Base-by-base conservation (phyloP, 2,113 vertebrate species). In the Sarotherodon lohbergeri region DNA sequence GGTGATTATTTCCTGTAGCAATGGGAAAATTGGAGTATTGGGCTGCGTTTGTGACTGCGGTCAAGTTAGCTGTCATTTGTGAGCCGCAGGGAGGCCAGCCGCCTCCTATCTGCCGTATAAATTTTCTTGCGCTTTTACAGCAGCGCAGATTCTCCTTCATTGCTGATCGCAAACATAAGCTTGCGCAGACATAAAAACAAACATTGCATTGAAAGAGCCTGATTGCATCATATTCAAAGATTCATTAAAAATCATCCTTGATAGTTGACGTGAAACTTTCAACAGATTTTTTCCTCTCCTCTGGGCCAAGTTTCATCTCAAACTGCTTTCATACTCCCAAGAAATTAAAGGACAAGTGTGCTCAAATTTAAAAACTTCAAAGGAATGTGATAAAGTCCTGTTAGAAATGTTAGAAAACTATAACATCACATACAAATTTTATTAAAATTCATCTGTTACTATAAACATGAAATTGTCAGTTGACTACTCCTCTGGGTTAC, bases 171-270 rank as follows among this genome's bases (percentile, higher is more conserved):
- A 57, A 14, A 14, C 14, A 24, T 57, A 57, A 27, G 24, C 7
- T 57, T 57, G 24, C 0, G 2, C 12, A 57, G 12, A 57, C 24
- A 57, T 14, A 57, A 57, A 0, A 57, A 27, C 22, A 57, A 57
- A 57, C 55, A 14, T 57, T 57, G 24, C 55, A 57, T 12, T 29
- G 55, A 14, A 57, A 27, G 12, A 57, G 22, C 55, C 22, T 8
- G 55, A 55, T 0, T 55, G 54, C 4, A 13, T 13, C 55, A 57
- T 57, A 57, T 57, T 57, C 7, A 29, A 57, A 57, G 29, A 3
- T 57, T 57, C 56, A 29, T 29, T 29, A 57, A 57, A 57, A 29
- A 13, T 0, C 56, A 29, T 13, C 24, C 4, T 29, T 57, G 4
- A 57, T 8, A 3, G 55, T 14, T 29, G 24, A 29, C 27, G 2